Evolutionary conservation across 2,888 invertebrate genomes (phyloP).

Genomic region (Pollenia griseotomentosa): DNA sequence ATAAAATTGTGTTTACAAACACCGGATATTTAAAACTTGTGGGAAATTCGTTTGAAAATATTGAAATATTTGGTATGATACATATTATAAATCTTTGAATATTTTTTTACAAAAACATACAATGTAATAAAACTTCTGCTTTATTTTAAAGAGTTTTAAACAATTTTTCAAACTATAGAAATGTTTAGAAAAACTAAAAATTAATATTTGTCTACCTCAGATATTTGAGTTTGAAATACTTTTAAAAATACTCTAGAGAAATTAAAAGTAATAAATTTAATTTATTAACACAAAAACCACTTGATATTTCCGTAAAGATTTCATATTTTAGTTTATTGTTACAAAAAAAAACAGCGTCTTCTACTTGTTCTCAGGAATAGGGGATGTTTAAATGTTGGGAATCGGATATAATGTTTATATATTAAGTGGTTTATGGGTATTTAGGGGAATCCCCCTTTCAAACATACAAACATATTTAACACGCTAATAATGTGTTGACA

Average conservation of each 20-base stretch:
- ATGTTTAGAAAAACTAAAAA: not conserved
- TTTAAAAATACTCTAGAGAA: constrained; percentile 51
- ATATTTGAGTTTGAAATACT: constrained; percentile 52
- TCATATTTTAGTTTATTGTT: constrained; percentile 10
- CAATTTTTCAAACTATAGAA: constrained; percentile 37
- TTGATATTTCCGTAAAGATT: constrained; percentile 63
- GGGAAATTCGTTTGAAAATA: constrained; percentile 57
- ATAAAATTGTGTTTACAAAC: constrained; percentile 15
- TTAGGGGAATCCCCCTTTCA: constrained; percentile 38
- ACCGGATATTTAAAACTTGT: constrained; percentile 69
- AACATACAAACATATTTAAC: constrained; percentile 12
- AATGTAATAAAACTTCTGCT: not conserved
- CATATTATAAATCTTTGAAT: constrained; percentile 41
- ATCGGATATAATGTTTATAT: constrained; percentile 42
- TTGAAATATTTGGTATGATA: not conserved
- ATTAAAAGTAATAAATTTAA: constrained; percentile 61
- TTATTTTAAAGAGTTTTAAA: constrained; percentile 60
- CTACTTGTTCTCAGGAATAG: not conserved
- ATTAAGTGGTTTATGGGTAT: constrained; percentile 45
- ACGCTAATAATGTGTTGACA: constrained; percentile 73
- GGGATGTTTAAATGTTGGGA: constrained; percentile 41
- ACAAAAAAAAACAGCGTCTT: constrained; percentile 14
- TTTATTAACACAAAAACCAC: constrained; percentile 65
- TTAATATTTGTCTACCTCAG: constrained; percentile 50
- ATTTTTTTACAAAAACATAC: not conserved